These are phyloP conservation scores for Drosophila guanche DNA, from an alignment of 1,140 invertebrate genomes.

Conservation along the genomic window DNA sequence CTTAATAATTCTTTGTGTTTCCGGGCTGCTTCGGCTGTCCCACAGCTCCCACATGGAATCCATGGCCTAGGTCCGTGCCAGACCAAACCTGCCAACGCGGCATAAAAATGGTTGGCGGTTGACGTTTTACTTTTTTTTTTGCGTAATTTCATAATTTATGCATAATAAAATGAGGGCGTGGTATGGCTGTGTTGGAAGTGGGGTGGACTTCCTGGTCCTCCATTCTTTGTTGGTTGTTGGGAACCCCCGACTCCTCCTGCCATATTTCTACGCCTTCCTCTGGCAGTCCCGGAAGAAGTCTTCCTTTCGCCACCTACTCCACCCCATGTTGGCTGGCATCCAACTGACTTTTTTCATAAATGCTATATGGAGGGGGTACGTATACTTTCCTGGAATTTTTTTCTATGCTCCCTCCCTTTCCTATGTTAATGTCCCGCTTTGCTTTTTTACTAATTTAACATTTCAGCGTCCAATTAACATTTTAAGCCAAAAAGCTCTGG, in stretches of 20 bases:
- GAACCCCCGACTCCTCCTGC: too few relatives aligned
- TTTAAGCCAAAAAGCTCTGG: conserved; percentile 62
- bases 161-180: conserved; percentile 60
- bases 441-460: conserved; percentile 65
- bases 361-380: conserved; percentile 7
- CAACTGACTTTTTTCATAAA: conserved; percentile 60
- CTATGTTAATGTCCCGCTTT: conserved; percentile 9
- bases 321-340: conserved; percentile 41
- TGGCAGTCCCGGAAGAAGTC: conserved; percentile 7
- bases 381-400: conserved; percentile 43
- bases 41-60: neutral
- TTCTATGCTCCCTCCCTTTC: conserved; percentile 4
- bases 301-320: neutral
- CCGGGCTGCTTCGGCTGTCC: neutral
- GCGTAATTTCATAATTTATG: conserved; percentile 72
- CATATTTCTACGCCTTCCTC: conserved; percentile 1
- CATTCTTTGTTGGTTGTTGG: too few relatives aligned
- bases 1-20: conserved; percentile 41
- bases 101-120: conserved; percentile 26
- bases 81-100: conserved; percentile 6
- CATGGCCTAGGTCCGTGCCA: conserved; percentile 3
- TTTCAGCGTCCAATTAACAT: conserved; percentile 77
- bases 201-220: too few relatives aligned
- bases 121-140: conserved; percentile 37
- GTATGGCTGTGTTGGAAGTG: conserved; percentile 8